Conservation (phyloP, 2,888 invertebrate genomes). For the Electrophaes corylata region DNA sequence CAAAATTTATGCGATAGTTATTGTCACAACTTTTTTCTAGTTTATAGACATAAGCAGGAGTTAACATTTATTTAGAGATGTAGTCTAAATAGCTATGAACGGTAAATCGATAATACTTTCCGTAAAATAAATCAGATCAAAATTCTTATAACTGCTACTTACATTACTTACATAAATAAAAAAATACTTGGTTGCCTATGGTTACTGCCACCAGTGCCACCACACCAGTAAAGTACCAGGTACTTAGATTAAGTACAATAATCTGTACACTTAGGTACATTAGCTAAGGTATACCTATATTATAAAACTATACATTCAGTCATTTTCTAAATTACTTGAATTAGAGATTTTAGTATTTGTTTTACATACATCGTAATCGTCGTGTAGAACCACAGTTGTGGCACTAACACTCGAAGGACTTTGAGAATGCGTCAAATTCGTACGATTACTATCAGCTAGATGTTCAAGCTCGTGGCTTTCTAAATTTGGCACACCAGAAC, state of each 20-base stretch:
- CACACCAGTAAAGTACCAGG: background rate
- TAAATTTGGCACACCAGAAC: conserved; percentile 78
- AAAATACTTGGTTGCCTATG: conserved; percentile 52
- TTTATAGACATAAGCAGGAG: conserved; percentile 39
- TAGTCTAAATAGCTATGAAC: conserved; percentile 13
- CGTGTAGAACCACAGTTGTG: conserved; percentile 86
- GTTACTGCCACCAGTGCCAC: conserved; percentile 23
- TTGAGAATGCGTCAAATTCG: conserved; percentile 80
- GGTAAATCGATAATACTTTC: conserved; percentile 17
- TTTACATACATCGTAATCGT: conserved; percentile 76
- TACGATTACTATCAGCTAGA: conserved; percentile 78
- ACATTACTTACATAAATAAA: conserved; percentile 31
- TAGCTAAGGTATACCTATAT: conserved; percentile 24
- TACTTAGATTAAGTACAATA: background rate
- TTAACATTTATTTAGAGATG: conserved; percentile 18
- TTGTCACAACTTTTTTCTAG: conserved; percentile 72
- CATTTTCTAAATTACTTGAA: conserved; percentile 69
- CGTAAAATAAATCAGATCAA: conserved; percentile 7
- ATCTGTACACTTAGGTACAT: conserved; percentile 15
- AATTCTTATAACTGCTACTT: conserved; percentile 51
- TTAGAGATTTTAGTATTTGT: conserved; percentile 62
- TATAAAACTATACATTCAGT: conserved; percentile 72
- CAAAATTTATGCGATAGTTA: conserved; percentile 73
- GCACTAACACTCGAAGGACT: conserved; percentile 87
- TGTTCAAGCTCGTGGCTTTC: conserved; percentile 85